Base-by-base conservation (phyloP, 1,140 invertebrate genomes). In the Sinella curviseta region DNA sequence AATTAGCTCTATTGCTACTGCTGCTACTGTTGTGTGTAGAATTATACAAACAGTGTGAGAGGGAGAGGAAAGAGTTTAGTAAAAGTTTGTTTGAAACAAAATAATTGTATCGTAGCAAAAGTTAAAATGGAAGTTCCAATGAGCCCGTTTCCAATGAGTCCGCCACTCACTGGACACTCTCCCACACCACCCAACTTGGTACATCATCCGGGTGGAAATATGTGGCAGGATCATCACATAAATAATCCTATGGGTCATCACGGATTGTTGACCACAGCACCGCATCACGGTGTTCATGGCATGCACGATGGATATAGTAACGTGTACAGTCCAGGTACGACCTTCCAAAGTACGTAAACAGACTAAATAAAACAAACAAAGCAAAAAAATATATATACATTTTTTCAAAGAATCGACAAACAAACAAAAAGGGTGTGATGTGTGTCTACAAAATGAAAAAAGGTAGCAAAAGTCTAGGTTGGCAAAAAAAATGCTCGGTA, bases 81-180 rank as follows among this genome's bases (percentile, higher is more conserved):
- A 16, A 26, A 14, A 26, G 24, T 16, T 26, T 65, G 39, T 48
- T 48, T 48, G 39, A n/a, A n/a, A n/a, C n/a, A n/a, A n/a, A n/a
- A n/a, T n/a, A n/a, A n/a, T n/a, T n/a, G n/a, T n/a, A n/a, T n/a
- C n/a, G n/a, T n/a, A n/a, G n/a, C n/a, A 24, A n/a, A 4, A 67
- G 28, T 31, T 12, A 74, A 14, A 74, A 83, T 83, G 81, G 81
- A 82, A 54, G 48, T 81, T 34, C 82, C 81, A 77, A 93, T 94
- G 92, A 93, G 93, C 87, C 92, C 93, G 81, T 88, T 87, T 87
- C 91, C 92, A 85, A 88, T 93, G 86, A 92, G 92, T 85, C 90
- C 93, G 48, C 65, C 77, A 36, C 35, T 82, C 24, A 82, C 75
- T 83, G 83, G 81, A 35, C 83, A 83, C 65, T 82, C 83, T 26